Base-by-base conservation (phyloP, 2,888 invertebrate genomes). In the Zhuqinia jingwanae region DNA sequence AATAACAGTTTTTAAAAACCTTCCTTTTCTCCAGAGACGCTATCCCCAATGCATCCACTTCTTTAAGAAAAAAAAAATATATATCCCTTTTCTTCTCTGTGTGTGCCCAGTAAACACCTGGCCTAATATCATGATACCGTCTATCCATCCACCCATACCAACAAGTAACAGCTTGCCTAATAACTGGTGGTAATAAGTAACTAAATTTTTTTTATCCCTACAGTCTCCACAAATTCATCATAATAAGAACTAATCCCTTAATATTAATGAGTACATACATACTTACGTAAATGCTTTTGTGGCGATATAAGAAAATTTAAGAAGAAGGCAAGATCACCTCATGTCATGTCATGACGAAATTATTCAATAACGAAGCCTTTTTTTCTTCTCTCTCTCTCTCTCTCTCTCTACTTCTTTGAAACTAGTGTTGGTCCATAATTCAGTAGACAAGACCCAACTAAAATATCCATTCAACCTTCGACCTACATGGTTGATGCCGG, bases 1-100 rank as follows among this genome's bases (percentile, higher is more conserved):
- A 87, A 87, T 87, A 87, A 82, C 87, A 82, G 82, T 87, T 87
- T 86, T 82, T 80, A 79, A 81, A 82, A 82, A 73, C 53, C 60
- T 77, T 56, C 56, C 27, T 63, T 53, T 65, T 81, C 81, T 73
- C 81, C 81, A 81, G 81, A 79, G 70, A 85, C 73, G 47, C 60
- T 76, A 10, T 45, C 50, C 50, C 47, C 45, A 6, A 65, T 20
- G 42, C 15, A 13, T 15, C 13, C 25, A 36, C 77, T 78, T 47
- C 50, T 63, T 68, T 11, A 53, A 76, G 56, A 42, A 56, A 36
- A 42, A 76, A 76, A 22, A 6, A 30, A 11, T n/a, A n/a, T n/a
- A n/a, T n/a, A n/a, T n/a, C n/a, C n/a, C n/a, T n/a, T 20, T 36
- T 36, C 2, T 11, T 58, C 1, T 50, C 5, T 79, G 50, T 79